phyloP scores from a whole-genome alignment of 2,113 vertebrate genomes.

The Sclerurus mexicanus region DNA sequence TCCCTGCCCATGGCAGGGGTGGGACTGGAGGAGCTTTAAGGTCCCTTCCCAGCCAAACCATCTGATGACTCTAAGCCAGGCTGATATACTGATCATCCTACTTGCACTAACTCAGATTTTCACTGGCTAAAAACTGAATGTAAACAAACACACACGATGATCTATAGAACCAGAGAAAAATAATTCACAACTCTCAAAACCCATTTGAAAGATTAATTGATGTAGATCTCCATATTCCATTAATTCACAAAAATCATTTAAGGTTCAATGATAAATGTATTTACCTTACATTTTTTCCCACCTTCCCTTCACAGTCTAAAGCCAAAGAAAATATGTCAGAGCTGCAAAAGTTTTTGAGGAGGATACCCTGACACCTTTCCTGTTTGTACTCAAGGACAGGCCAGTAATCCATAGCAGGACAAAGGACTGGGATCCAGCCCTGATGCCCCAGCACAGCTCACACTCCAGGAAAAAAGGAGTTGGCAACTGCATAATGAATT shows the following conservation, averaged over 20 bases:
- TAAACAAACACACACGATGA: not conserved
- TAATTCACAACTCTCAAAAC: not conserved
- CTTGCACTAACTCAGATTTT: not conserved
- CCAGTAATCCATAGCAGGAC: not conserved
- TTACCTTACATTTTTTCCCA: not conserved
- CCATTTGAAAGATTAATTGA: not conserved
- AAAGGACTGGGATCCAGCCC: not conserved
- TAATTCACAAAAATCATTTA: not conserved
- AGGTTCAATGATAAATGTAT: fast-evolving
- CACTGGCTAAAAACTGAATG: not conserved
- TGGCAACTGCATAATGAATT: not conserved
- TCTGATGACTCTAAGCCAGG: not conserved
- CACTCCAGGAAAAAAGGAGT: not conserved
- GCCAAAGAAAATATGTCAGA: not conserved
- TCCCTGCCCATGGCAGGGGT: not conserved
- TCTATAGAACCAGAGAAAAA: not conserved
- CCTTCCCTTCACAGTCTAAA: not conserved
- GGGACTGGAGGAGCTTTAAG: not conserved
- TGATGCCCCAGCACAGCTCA: not conserved
- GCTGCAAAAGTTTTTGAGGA: not conserved
- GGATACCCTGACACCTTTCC: not conserved
- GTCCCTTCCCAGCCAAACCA: not conserved
- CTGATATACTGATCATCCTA: not conserved
- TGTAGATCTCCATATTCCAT: not conserved
- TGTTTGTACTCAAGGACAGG: not conserved